Percentiles rank a stretch among this genome's conserved stretches.
These are phyloP conservation scores for Numenius arquata DNA, from an alignment of 2,113 vertebrate genomes.

Conservation along the genomic window DNA sequence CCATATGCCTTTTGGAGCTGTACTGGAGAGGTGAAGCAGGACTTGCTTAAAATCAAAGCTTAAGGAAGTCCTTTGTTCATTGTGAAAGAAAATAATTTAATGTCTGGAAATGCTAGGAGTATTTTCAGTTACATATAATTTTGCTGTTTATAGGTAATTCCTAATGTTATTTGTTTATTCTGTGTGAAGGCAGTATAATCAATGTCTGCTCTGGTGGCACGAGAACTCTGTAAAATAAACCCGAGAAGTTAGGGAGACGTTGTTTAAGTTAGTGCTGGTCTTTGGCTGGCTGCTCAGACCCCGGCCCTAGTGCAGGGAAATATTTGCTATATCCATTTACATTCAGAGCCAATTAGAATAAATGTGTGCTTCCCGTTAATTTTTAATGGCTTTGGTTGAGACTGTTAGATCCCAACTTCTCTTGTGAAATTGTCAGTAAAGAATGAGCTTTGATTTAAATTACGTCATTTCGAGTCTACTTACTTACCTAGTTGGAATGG, in stretches of 20 bases:
- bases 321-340: neutral
- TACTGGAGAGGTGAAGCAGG: neutral
- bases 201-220: neutral
- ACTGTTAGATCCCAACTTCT: neutral
- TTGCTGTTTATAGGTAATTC: neutral
- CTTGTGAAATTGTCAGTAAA: neutral
- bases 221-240: neutral
- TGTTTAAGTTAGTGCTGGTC: neutral
- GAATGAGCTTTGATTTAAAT: neutral
- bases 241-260: neutral
- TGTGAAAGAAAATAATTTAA: neutral
- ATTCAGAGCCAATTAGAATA: neutral
- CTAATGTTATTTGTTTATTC: neutral
- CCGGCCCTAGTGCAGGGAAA: neutral
- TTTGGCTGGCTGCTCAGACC: neutral
- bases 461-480: neutral
- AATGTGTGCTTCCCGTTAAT: neutral
- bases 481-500: neutral
- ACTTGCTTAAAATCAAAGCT: neutral
- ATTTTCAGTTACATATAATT: neutral
- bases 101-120: neutral
- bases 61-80: neutral
- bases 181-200: neutral
- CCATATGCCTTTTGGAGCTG: neutral
- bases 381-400: neutral